phyloP scores from a whole-genome alignment of 92 coral and sea anemone species.

The Siderastrea siderea region DNA sequence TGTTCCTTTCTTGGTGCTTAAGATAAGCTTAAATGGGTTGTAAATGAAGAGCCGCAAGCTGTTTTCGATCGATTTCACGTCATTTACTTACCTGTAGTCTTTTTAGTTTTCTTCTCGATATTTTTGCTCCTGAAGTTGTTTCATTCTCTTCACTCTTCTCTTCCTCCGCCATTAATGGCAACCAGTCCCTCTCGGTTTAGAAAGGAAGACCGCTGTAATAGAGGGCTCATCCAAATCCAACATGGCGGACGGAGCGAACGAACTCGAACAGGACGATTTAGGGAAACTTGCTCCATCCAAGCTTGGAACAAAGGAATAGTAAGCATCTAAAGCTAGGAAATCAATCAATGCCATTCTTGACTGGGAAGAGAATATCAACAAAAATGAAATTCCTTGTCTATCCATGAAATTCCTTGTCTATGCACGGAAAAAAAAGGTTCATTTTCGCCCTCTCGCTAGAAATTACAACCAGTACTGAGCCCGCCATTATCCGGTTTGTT shows the following conservation, averaged over 20 bases:
- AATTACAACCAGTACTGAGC: no score
- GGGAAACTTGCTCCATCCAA: conserved; percentile 61
- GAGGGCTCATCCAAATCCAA: conserved; percentile 54
- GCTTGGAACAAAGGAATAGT: conserved; percentile 85
- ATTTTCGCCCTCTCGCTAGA: no score
- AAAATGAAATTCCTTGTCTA: not conserved
- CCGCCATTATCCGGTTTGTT: no score
- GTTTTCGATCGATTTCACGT: not conserved
- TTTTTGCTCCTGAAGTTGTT: not conserved
- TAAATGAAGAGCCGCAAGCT: not conserved
- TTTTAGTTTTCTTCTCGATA: conserved; percentile 60
- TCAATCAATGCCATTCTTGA: not conserved
- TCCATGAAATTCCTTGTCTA: no score
- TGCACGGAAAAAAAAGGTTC: no score
- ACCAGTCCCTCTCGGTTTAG: conserved; percentile 37
- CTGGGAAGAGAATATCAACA: not conserved
- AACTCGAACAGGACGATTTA: conserved; percentile 19
- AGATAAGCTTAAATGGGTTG: no score
- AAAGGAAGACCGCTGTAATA: conserved; percentile 11
- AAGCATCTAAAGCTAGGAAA: conserved; percentile 1
- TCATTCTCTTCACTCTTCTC: not conserved
- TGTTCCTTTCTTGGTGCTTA: no score
- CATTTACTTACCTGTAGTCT: conserved; percentile 61
- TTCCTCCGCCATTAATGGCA: conserved; percentile 41
- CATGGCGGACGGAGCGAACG: conserved; percentile 60